These are phyloP conservation scores for Tupaia chinensis DNA, from an alignment of 2,113 vertebrate species.

Conservation along the genomic window DNA sequence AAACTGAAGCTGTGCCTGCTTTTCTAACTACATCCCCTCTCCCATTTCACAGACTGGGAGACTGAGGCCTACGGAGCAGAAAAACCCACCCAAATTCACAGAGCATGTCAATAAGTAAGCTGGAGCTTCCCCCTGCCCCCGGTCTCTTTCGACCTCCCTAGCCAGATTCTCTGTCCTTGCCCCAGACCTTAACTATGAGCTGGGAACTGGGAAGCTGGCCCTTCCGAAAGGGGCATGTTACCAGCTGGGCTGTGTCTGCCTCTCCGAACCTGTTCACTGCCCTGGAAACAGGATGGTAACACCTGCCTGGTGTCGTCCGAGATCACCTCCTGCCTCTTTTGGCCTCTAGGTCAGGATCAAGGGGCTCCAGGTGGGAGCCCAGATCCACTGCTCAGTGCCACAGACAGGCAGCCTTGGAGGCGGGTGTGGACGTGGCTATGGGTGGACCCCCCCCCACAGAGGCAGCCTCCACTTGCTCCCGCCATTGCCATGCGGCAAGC, in stretches of 20 bases:
- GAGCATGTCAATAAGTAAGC: background rate
- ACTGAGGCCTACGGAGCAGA: background rate
- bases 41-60: background rate
- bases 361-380: background rate
- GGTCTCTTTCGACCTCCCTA: background rate
- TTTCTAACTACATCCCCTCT: background rate
- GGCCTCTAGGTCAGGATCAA: background rate
- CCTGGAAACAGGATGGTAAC: background rate
- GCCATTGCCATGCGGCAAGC: background rate
- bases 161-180: background rate
- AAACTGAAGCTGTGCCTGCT: background rate
- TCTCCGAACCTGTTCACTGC: background rate
- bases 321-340: background rate
- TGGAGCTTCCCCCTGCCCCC: background rate
- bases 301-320: background rate
- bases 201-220: background rate
- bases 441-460: background rate
- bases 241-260: background rate
- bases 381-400: background rate
- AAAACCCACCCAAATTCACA: slow-evolving; percentile 12
- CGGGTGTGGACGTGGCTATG: background rate
- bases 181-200: background rate
- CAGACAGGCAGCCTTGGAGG: background rate
- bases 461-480: background rate
- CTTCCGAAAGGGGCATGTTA: background rate